Percentiles rank a stretch among this genome's conserved stretches.
These are phyloP conservation scores for Lycaena phlaeas DNA, from an alignment of 2,888 invertebrate genomes.

Conservation along the genomic window DNA sequence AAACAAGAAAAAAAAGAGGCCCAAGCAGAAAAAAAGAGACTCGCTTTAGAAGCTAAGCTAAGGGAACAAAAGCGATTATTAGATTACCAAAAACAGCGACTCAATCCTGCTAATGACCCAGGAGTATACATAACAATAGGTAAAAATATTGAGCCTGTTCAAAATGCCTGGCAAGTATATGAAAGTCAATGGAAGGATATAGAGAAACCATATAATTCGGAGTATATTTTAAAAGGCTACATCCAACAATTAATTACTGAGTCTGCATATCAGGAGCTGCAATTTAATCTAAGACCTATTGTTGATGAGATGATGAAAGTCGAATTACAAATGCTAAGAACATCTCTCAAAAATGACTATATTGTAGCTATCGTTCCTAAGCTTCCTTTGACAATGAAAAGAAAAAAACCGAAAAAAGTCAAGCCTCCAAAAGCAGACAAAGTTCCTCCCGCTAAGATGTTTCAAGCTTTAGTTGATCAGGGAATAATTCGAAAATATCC, in stretches of 20 bases:
- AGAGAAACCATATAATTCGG: constrained; percentile 53
- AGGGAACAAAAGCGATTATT: constrained; percentile 44
- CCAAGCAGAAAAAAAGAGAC: constrained; percentile 49
- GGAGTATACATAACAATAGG: constrained; percentile 45
- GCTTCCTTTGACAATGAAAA: constrained; percentile 37
- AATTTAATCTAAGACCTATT: constrained; percentile 76
- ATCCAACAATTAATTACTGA: constrained; percentile 78
- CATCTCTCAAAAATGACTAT: constrained; percentile 61
- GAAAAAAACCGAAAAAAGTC: constrained; percentile 49
- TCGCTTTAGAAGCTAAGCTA: constrained; percentile 39
- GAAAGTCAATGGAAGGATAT: constrained; percentile 46
- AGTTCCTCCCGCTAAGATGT: constrained; percentile 75
- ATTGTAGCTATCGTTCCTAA: constrained; percentile 24
- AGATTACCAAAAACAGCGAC: constrained; percentile 62
- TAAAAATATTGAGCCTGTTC: constrained; percentile 28
- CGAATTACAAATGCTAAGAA: constrained; percentile 68
- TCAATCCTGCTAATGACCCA: constrained; percentile 57
- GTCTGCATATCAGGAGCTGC: constrained; percentile 76
- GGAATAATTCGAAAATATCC: constrained; percentile 80
- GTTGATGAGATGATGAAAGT: constrained; percentile 80
- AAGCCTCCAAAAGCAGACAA: constrained; percentile 76
- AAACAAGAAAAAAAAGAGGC: constrained; percentile 53
- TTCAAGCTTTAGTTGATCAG: constrained; percentile 79
- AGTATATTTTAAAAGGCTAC: constrained; percentile 74
- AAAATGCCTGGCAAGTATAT: constrained; percentile 39